phyloP scores from a whole-genome alignment of 2,797 vertebrate species.

The Tinamus major region DNA sequence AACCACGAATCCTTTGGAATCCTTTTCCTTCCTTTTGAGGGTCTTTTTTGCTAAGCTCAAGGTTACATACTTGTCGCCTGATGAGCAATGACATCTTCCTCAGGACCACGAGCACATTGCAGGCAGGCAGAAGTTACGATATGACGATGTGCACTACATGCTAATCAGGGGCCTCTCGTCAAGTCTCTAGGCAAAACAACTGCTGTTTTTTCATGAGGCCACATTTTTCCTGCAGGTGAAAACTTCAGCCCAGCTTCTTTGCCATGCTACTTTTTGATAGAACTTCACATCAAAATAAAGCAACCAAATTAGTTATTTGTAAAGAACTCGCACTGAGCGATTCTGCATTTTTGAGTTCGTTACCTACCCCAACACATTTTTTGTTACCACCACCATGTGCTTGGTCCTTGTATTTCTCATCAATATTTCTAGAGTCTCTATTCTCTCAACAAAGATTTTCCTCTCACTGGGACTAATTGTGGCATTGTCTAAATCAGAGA shows the following conservation, averaged over 20 bases:
- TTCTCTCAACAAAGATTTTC: slow-evolving; percentile 27
- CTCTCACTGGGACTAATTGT: slow-evolving; percentile 14
- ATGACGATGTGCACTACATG: background rate
- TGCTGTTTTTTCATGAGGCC: slow-evolving; percentile 8
- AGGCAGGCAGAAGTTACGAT: background rate
- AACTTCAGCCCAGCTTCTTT: background rate
- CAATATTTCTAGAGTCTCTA: slow-evolving; percentile 11
- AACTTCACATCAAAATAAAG: slow-evolving; percentile 9
- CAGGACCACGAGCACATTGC: background rate
- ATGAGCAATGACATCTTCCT: slow-evolving; percentile 9
- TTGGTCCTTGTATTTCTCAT: slow-evolving; percentile 50
- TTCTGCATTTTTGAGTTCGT: background rate
- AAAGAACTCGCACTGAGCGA: background rate
- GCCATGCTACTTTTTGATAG: slow-evolving; percentile 11
- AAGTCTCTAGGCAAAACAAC: slow-evolving; percentile 51
- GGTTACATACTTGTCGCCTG: background rate
- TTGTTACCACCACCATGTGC: slow-evolving; percentile 2
- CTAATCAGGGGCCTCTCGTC: slow-evolving; percentile 25
- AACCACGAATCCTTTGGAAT: background rate
- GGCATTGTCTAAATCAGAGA: slow-evolving; percentile 20
- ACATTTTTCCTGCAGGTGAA: slow-evolving; percentile 23
- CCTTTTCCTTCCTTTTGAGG: background rate
- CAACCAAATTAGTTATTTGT: background rate
- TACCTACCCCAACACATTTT: slow-evolving; percentile 10
- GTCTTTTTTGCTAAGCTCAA: background rate